Evolutionary conservation across 2,113 vertebrate genomes (phyloP), one percentile per base, ranked within the genome.

Genomic region (Zootoca vivipara): DNA sequence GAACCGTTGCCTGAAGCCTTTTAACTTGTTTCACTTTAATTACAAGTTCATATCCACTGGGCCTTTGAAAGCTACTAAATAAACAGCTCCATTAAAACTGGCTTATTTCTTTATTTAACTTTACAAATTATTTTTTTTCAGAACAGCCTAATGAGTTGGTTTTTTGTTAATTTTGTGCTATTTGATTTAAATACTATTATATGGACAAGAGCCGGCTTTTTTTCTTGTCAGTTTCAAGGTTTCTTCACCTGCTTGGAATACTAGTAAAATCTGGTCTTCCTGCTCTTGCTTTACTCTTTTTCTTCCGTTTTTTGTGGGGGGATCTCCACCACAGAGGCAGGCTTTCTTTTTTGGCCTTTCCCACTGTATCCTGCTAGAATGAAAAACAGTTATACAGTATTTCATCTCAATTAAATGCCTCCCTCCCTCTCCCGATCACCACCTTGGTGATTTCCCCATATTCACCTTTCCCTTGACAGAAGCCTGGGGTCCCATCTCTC

Each of bases 391-490:
- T 96, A 93, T 95, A 95, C 95, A 96, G 91, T 91, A 92, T 94
- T 93, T 96, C 93, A 93, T 88, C 89, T 95, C 7, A 85, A 92
- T 95, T 96, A 96, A 94, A 95, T 96, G 95, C 95, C 95, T 95
- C 95, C 95, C 95, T 94, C 95, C 95, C 95, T 93, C 95, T 95
- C 95, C 95, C 95, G 93, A 96, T 96, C 95, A 96, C 95, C 95
- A 96, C 95, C 95, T 88, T 7, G 95, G 95, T 96, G 95, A 96
- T 96, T 95, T 95, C 95, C 95, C 95, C 95, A 96, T 96, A 96
- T 96, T 96, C 95, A 96, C 95, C 95, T 96, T 96, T 94, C 95
- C 95, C 95, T 96, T 96, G 95, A 96, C 95, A 96, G 95, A 95
- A 96, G 95, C 95, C 95, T 96, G 95, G 95, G 95, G 95, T 96